phyloP scores from a whole-genome alignment of 2,888 invertebrate genomes.

The Zygaena filipendulae region DNA sequence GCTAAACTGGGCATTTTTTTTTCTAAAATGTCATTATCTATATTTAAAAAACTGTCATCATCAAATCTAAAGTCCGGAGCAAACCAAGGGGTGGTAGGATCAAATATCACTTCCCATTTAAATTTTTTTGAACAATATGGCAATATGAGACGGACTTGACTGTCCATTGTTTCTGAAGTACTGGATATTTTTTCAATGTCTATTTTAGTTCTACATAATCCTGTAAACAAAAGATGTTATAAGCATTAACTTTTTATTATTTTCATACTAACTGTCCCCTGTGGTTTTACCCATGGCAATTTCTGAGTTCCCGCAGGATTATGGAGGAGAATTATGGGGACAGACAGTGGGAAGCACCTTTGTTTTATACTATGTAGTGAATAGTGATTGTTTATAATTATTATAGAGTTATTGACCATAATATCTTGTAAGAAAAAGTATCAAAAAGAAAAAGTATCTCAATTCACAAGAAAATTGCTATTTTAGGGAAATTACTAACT shows the following conservation, averaged over 20 bases:
- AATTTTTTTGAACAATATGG: slow-evolving; percentile 77
- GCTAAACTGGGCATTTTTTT: slow-evolving; percentile 68
- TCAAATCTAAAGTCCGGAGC: slow-evolving; percentile 82
- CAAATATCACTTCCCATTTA: slow-evolving; percentile 78
- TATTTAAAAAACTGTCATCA: slow-evolving; percentile 72
- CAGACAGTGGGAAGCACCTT: too few relatives aligned
- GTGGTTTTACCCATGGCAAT: too few relatives aligned
- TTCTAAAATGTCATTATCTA: slow-evolving; percentile 63
- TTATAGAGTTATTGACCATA: too few relatives aligned
- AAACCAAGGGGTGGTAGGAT: slow-evolving; percentile 69
- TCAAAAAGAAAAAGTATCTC: too few relatives aligned
- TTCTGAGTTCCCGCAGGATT: too few relatives aligned
- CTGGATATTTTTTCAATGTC: slow-evolving; percentile 50
- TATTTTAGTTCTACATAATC: slow-evolving; percentile 55
- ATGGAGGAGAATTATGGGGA: neutral
- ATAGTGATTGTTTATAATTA: too few relatives aligned
- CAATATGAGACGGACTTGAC: slow-evolving; percentile 72
- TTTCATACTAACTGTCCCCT: neutral
- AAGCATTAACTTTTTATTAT: neutral
- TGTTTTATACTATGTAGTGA: too few relatives aligned
- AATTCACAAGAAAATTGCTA: too few relatives aligned
- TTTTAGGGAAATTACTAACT: too few relatives aligned
- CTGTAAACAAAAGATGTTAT: slow-evolving; percentile 24
- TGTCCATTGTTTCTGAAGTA: slow-evolving; percentile 39
- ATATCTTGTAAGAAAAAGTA: too few relatives aligned